Evolutionary conservation across 2,888 invertebrate genomes (phyloP).

Genomic region (Iphiclides podalirius): DNA sequence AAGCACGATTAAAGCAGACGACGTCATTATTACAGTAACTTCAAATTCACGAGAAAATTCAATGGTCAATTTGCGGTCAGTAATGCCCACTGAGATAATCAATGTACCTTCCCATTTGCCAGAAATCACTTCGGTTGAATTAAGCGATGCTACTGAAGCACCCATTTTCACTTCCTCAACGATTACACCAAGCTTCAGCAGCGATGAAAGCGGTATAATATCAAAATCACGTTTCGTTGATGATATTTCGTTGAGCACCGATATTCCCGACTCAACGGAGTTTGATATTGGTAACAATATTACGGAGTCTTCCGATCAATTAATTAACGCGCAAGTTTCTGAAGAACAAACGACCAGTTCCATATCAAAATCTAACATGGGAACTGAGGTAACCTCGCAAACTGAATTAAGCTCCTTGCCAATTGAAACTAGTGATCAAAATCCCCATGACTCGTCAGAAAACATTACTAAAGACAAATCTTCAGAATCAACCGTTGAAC

Average conservation of each 20-base stretch:
- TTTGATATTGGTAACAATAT: conserved; percentile 25
- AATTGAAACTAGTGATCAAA: conserved; percentile 69
- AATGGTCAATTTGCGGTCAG: conserved; percentile 61
- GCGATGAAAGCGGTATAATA: conserved; percentile 17
- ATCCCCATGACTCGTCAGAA: conserved; percentile 58
- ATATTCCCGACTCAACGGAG: conserved; percentile 23
- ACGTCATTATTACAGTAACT: conserved; percentile 35
- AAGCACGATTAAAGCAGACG: conserved; percentile 33
- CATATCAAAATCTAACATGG: conserved; percentile 48
- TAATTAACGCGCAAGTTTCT: conserved; percentile 34
- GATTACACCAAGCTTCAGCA: not conserved
- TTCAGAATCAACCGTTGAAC: conserved; percentile 42
- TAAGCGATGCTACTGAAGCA: conserved; percentile 40
- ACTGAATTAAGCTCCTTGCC: conserved; percentile 68
- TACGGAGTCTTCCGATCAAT: conserved; percentile 20
- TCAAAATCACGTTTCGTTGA: conserved; percentile 9
- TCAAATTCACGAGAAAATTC: conserved; percentile 47
- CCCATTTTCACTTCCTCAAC: conserved; percentile 28
- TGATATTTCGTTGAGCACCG: conserved; percentile 22
- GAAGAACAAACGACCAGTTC: conserved; percentile 48
- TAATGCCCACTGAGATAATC: conserved; percentile 60
- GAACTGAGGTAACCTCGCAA: conserved; percentile 62
- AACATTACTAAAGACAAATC: conserved; percentile 47
- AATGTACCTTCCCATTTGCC: conserved; percentile 48
- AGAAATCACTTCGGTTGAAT: conserved; percentile 47